phyloP scores from a whole-genome alignment of 1,140 invertebrate genomes.

The Rhopalosiphum padi region DNA sequence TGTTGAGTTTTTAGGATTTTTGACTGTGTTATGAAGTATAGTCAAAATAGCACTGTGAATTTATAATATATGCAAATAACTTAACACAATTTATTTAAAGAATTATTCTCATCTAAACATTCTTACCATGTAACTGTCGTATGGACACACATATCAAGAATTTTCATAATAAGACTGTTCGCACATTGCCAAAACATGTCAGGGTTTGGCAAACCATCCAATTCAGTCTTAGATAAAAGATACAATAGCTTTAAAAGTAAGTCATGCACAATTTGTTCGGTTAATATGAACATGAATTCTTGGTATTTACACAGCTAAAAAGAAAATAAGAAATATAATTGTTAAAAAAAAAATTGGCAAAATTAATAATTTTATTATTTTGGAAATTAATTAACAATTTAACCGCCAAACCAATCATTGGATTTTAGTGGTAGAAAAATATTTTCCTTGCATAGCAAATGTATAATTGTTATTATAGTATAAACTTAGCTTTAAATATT shows the following conservation, averaged over 20 bases:
- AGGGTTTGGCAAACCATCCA: conserved; percentile 6
- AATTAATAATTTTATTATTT: not conserved
- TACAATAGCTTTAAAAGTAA: conserved; percentile 43
- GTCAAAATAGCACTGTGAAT: conserved; percentile 60
- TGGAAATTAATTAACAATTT: not conserved
- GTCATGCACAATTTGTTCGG: conserved; percentile 43
- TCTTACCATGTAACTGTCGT: conserved; percentile 61
- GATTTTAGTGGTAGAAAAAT: not conserved
- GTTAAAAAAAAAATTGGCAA: not conserved
- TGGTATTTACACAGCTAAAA: conserved; percentile 50
- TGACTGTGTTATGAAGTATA: conserved; percentile 60
- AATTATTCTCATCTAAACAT: not conserved
- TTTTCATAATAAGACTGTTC: conserved; percentile 61
- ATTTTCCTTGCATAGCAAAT: not conserved
- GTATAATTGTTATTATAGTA: not conserved
- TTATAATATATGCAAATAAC: not conserved
- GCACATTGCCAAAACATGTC: conserved; percentile 61
- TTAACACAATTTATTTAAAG: not conserved
- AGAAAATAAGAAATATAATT: not conserved
- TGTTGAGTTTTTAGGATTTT: conserved; percentile 43
- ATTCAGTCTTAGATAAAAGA: conserved; percentile 17
- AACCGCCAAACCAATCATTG: not conserved
- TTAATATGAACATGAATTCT: conserved; percentile 50
- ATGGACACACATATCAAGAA: conserved; percentile 61
- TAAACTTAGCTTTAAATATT: not conserved